phyloP scores from a whole-genome alignment of 2,113 vertebrate species.

The Oxygymnocypris stewartii region DNA sequence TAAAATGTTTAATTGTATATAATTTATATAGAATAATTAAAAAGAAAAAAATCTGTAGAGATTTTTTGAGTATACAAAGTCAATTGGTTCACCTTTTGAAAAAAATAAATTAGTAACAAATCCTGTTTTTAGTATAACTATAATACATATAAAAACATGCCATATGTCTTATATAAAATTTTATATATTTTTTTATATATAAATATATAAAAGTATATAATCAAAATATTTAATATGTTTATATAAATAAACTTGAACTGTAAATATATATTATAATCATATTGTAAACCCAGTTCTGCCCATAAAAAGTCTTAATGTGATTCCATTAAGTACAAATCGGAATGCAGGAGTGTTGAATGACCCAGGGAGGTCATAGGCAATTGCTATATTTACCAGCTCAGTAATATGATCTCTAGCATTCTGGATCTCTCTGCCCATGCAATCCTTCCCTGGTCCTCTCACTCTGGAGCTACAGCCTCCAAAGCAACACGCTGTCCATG shows the following conservation, averaged over 20 bases:
- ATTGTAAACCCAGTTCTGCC: constrained; percentile 13
- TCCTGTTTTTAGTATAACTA: neutral
- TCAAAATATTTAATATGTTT: neutral
- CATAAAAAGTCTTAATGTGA: constrained; percentile 61
- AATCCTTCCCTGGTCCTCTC: constrained; percentile 61
- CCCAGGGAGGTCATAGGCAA: constrained; percentile 74
- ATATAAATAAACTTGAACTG: neutral
- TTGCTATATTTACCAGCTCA: constrained; percentile 80
- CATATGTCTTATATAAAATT: neutral
- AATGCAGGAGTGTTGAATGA: constrained; percentile 75
- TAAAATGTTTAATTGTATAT: too few relatives aligned
- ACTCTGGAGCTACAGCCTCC: constrained; percentile 66
- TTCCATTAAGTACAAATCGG: constrained; percentile 70
- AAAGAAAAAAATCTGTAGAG: neutral
- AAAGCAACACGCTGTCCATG: constrained; percentile 58
- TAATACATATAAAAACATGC: neutral
- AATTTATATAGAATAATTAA: too few relatives aligned
- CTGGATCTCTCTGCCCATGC: constrained; percentile 71
- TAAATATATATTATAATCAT: neutral
- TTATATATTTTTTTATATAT: neutral
- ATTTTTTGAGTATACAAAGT: neutral
- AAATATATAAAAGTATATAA: neutral
- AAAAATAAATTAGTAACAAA: too few relatives aligned
- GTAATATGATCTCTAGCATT: constrained; percentile 79
- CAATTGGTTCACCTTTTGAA: too few relatives aligned